Evolutionary conservation across 2,113 vertebrate genomes (phyloP).

Genomic region (Meles meles): DNA sequence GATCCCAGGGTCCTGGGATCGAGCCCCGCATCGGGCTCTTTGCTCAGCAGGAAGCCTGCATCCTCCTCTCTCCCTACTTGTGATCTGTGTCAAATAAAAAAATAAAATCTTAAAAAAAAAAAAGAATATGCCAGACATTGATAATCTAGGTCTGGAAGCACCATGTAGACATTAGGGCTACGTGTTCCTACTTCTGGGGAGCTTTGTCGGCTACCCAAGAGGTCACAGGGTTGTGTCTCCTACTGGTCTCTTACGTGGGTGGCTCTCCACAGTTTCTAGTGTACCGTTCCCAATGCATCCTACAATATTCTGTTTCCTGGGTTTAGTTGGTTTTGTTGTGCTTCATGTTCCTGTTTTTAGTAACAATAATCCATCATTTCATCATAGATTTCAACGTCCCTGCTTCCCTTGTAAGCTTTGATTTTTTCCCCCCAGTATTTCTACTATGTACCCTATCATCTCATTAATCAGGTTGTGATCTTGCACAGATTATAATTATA

Average conservation of each 20-base stretch:
- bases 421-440: fast-evolving
- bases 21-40: no score
- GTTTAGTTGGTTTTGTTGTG: fast-evolving
- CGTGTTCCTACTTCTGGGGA: background rate
- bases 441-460: background rate
- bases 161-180: fast-evolving
- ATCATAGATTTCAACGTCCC: background rate
- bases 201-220: fast-evolving
- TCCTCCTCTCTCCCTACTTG: no score
- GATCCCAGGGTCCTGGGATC: no score
- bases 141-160: background rate
- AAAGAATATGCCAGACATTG: background rate
- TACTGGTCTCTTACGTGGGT: fast-evolving
- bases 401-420: background rate
- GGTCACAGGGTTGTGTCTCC: background rate
- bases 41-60: no score
- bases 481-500: background rate
- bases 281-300: fast-evolving
- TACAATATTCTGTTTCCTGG: background rate
- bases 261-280: no score
- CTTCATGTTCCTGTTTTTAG: background rate
- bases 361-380: no score
- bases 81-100: no score
- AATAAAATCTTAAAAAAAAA: no score
- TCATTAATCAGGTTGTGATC: background rate